A percentile compares a stretch with the other conserved stretches of the same genome.
Evolutionary conservation across 2,797 vertebrate genomes (phyloP).

Genomic region (Vultur gryphus): DNA sequence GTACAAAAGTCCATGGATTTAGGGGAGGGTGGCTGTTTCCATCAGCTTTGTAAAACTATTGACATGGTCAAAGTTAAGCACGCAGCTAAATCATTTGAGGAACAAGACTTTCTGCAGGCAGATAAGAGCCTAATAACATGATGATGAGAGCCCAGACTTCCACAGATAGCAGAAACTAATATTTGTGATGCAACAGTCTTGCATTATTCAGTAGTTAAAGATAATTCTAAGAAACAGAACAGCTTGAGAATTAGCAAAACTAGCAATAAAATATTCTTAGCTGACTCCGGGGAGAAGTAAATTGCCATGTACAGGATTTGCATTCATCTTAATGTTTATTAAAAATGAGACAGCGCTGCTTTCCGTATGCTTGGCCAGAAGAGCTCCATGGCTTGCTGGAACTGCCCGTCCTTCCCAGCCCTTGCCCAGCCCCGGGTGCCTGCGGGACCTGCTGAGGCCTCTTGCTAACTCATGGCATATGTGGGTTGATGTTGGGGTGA

Average conservation of each 20-base stretch:
- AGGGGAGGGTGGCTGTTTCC: background rate
- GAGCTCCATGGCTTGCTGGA: background rate
- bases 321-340: slow-evolving; percentile 41
- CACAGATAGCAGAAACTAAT: slow-evolving; percentile 44
- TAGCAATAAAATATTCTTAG: slow-evolving; percentile 54
- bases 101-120: slow-evolving; percentile 28
- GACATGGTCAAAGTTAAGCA: background rate
- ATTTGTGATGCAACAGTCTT: slow-evolving; percentile 49
- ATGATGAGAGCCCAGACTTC: slow-evolving; percentile 30
- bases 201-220: slow-evolving; percentile 58
- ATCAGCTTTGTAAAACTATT: background rate
- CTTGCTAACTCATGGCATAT: accelerated
- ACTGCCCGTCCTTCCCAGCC: accelerated
- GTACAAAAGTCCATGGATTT: background rate
- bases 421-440: background rate
- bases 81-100: background rate
- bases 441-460: background rate
- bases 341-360: background rate
- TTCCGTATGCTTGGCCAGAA: background rate
- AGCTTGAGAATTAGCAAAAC: slow-evolving; percentile 63
- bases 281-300: slow-evolving; percentile 35
- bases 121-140: background rate
- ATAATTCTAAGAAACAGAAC: slow-evolving; percentile 52
- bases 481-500: background rate
- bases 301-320: slow-evolving; percentile 41